phyloP scores from a whole-genome alignment of 2,797 vertebrate species.

The Triplophysa yarkandensis region DNA sequence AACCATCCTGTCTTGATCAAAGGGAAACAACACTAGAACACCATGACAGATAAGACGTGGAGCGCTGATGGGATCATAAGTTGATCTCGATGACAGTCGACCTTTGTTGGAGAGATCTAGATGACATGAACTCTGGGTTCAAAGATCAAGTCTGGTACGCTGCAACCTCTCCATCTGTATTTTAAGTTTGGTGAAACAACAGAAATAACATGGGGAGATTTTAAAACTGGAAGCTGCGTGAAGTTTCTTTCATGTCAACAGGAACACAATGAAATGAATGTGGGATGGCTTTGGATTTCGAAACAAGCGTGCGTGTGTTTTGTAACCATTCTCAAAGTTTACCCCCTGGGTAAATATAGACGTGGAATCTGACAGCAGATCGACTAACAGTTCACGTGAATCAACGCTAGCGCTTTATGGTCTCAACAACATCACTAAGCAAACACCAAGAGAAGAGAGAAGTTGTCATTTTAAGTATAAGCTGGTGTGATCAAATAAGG shows the following conservation, averaged over 20 bases:
- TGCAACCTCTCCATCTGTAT: neutral
- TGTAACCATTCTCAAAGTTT: conserved; percentile 24
- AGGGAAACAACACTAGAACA: neutral
- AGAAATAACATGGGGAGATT: neutral
- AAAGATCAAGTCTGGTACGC: neutral
- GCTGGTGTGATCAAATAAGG: neutral
- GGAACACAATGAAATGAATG: neutral
- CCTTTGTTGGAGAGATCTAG: neutral
- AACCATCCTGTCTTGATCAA: neutral
- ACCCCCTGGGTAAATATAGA: conserved; percentile 45
- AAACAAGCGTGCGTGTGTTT: conserved; percentile 20
- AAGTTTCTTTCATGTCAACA: neutral
- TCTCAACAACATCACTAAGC: neutral
- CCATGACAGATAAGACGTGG: neutral
- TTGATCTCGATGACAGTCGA: too few relatives aligned
- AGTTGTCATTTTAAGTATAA: neutral
- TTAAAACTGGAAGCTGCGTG: neutral
- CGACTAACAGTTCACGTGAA: conserved; percentile 11
- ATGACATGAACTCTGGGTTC: neutral
- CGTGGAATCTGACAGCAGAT: conserved; percentile 41
- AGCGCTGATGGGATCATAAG: neutral
- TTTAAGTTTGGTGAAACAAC: too few relatives aligned
- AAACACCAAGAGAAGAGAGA: neutral
- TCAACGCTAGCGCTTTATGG: conserved; percentile 10
- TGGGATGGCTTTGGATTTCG: conserved; percentile 2